Base-by-base conservation (phyloP, 2,797 vertebrate species). In the Scleropages formosus region DNA sequence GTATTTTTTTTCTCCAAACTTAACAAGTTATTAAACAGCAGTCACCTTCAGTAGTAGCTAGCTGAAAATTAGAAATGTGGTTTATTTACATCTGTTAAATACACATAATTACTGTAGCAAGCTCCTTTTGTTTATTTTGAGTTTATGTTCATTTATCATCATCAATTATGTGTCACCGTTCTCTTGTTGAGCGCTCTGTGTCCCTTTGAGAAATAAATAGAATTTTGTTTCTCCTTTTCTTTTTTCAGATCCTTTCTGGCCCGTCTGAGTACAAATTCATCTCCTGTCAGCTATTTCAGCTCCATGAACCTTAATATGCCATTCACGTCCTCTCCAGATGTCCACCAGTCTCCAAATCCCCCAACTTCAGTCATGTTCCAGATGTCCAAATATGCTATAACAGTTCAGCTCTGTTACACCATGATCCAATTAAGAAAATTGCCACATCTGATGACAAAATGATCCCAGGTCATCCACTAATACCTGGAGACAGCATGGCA, bases 331-430 rank as follows among this genome's bases (percentile, higher is more conserved):
- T 96, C 95, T 79, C 93, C 94, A 44, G 95, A 95, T 80, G 92
- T 90, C 71, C 86, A 93, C n/a, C 20, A 60, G 58, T 24, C 22
- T 10, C 0, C 58, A 22, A n/a, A 59, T 27, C 92, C 95, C n/a
- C n/a, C n/a, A 13, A 91, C 95, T 58, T 73, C 8, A 26, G 20
- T 98, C 88, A 99, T 98, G 95, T 96, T 95, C 64, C 96, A 98
- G 91, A 98, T 98, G 97, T 99, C 97, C 81, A 98, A 98, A 85
- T 99, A 98, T 0, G 96, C 96, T 78, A n/a, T n/a, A n/a, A n/a
- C n/a, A 98, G 96, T 86, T 94, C 95, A 78, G 98, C 96, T 16
- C 97, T 97, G 0, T 95, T 99, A 62, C 98, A 98, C 90, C 97
- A 99, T 83, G 97, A 98, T 7, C 95, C 98, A 84, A 99, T 98